Evolutionary conservation across 2,888 invertebrate species (phyloP).

Genomic region (Lycophotia porphyrea): DNA sequence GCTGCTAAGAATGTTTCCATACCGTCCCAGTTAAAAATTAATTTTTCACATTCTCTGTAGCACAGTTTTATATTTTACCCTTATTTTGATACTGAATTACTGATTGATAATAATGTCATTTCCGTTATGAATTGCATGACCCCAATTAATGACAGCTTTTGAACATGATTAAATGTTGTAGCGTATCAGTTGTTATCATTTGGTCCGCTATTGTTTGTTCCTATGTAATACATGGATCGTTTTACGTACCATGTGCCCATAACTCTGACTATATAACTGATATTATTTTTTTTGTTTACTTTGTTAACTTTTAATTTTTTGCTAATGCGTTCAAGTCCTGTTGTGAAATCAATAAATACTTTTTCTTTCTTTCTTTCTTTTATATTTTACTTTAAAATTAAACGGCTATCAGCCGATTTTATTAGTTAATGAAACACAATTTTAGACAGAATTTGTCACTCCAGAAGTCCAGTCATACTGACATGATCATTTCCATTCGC

Average conservation of each 20-base stretch:
- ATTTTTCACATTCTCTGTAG: background rate
- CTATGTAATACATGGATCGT: conserved; percentile 1
- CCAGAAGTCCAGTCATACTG: background rate
- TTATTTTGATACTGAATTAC: background rate
- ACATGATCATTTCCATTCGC: background rate
- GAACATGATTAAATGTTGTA: conserved; percentile 29
- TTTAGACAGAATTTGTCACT: background rate
- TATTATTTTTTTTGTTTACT: too few species aligned
- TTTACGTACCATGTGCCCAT: background rate
- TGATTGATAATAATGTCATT: conserved; percentile 10
- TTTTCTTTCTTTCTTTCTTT: too few species aligned
- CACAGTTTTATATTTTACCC: background rate
- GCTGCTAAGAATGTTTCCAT: background rate
- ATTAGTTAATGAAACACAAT: background rate
- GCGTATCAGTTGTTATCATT: conserved; percentile 9
- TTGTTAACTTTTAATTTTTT: too few species aligned
- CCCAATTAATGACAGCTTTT: conserved; percentile 18
- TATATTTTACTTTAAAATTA: too few species aligned
- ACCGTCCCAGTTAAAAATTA: background rate
- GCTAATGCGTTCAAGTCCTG: too few species aligned
- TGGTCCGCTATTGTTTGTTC: background rate
- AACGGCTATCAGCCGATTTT: background rate
- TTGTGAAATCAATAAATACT: too few species aligned
- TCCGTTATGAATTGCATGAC: background rate
- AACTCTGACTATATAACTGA: too few species aligned